Base-by-base conservation (phyloP, 2,113 vertebrate genomes). In the Neopipo cinnamomea region DNA sequence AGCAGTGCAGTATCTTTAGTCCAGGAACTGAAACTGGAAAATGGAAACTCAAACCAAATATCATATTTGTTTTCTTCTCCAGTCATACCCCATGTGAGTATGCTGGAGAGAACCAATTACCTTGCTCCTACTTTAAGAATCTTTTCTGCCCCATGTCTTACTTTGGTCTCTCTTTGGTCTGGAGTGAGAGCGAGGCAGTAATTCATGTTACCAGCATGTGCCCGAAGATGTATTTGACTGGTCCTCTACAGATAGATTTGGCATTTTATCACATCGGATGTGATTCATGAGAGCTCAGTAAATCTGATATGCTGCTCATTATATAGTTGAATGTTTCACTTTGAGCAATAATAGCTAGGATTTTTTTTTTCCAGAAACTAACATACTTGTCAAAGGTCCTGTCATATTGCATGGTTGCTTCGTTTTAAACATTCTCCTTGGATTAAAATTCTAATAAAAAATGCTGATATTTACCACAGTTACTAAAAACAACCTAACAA, bases 51-150 rank as follows among this genome's bases (percentile, higher is more conserved):
- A 98, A 93, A 75, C 96, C 98, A 5, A 97, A 93, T 47, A 93
- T 98, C 21, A 80, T 83, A 16, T 99, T 99, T 97, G 67, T 99
- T 74, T 99, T 99, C 97, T 99, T 99, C 95, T 98, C 97, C 85
- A 99, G 99, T 91, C 99, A 99, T 84, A 99, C 99, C 18, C 99
- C 99, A 13, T 99, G 99, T 99, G 95, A 98, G 99, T 98, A 93
- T 47, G 74, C 55, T 86, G 63, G 30, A 70, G 35, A 35, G 44
- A 83, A 61, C 31, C 33, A 52, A 11, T 67, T 47, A 78, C 21
- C 8, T 74, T 65, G 30, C 17, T 86, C 3, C 66, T 2, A 4
- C 35, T 76, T 82, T 17, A 14, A 44, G 25, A 70, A 37, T 53
- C 19, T 86, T 67, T 91, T 67, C 63, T 93, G 30, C 22, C 21